Evolutionary conservation across 2,888 invertebrate genomes (phyloP).

Genomic region (Acanthosepion lycidas): DNA sequence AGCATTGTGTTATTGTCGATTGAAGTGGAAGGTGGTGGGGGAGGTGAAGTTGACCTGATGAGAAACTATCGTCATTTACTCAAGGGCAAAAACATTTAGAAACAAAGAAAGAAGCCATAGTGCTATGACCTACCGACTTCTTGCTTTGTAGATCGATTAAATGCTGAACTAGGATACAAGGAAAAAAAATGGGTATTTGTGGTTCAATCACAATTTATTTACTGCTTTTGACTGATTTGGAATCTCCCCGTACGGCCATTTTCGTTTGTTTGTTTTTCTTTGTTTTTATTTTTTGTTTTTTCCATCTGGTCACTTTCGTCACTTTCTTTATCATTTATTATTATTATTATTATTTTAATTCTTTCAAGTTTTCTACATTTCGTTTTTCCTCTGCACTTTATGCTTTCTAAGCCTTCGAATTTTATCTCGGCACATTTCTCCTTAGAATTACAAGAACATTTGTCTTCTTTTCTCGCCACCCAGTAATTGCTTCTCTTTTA

Average conservation of each 20-base stretch:
- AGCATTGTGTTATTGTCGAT: neutral
- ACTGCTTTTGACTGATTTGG: neutral
- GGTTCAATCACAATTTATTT: conserved; percentile 7
- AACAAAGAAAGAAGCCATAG: neutral
- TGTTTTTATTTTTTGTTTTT: neutral
- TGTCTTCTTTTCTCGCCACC: too few relatives aligned
- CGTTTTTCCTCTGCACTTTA: neutral
- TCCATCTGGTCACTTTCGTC: neutral
- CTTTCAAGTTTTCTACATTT: neutral
- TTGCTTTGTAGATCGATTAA: neutral
- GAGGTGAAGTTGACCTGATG: neutral
- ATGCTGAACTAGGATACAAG: neutral
- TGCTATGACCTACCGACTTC: neutral
- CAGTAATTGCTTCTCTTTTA: too few relatives aligned
- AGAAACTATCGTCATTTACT: neutral
- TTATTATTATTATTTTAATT: neutral
- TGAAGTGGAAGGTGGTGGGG: neutral
- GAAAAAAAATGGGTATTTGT: neutral
- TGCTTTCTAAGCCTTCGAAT: neutral
- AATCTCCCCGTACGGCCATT: neutral
- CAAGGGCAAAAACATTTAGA: neutral
- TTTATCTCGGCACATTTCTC: too few relatives aligned
- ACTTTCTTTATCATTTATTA: neutral
- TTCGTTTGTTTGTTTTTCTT: neutral
- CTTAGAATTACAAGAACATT: too few relatives aligned